Evolutionary conservation across 2,888 invertebrate species (phyloP), one percentile per base, ranked within the genome.

Genomic region (Venusia cambrica): DNA sequence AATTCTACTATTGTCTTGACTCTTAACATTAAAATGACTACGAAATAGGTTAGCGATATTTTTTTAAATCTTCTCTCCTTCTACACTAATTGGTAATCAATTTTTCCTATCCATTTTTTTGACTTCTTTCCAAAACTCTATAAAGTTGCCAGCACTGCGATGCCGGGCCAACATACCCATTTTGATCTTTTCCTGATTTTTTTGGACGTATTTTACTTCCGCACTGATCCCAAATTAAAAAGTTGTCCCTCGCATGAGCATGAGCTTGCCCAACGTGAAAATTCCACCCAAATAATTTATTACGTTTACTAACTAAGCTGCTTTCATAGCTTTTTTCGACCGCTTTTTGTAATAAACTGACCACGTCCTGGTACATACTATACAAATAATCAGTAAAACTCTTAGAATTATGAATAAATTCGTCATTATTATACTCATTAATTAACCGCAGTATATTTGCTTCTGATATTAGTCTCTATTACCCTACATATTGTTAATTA

Each of bases 71-170:
- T 19, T 24, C 16, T 27, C 19, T 5, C 32, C 35, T 5, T 36
- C 24, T 2, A 40, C 24, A 25, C 10, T 18, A 8, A 32, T 19
- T n/a, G 38, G 21, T 15, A 30, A 4, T 5, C 6, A 22, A 22
- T 15, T 31, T 22, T 22, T 22, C 2, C 6, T 9, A 9, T 9
- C 14, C 13, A 6, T 16, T 8, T 20, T 38, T 16, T 33, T 38
- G 1, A 28, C 36, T 16, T 21, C 19, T 12, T 38, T 43, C 38
- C 38, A 43, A 29, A 43, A 43, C 6, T 25, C 11, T 8, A 5
- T n/a, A 18, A 43, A 43, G 8, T 38, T 35, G 5, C 25, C 13
- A 9, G 10, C 13, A 5, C 7, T 16, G 8, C 20, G 38, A 9
- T 39, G 28, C 9, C 29, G 8, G 2, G 30, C 34, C 15, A 39